Percentiles rank a stretch among this genome's conserved stretches.
Conservation (phyloP, 2,888 invertebrate genomes). For the Proisotoma minuta region DNA sequence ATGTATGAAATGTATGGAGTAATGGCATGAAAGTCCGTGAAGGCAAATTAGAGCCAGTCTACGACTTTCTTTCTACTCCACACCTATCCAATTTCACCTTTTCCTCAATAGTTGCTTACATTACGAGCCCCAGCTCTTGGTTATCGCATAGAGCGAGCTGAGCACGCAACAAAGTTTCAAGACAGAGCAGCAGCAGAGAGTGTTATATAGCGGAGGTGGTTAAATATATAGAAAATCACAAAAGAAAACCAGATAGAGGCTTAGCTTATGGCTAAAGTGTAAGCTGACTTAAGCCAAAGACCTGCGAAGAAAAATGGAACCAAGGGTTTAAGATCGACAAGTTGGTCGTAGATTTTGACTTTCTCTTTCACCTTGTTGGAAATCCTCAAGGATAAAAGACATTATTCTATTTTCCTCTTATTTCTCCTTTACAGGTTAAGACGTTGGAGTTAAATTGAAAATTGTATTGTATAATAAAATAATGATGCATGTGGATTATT, state of each 20-base stretch:
- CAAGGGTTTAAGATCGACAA: conserved; percentile 17
- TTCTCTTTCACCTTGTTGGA: conserved; percentile 14
- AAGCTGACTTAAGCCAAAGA: conserved; percentile 15
- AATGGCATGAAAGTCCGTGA: conserved; percentile 17
- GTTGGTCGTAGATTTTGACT: conserved; percentile 14
- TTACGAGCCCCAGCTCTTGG: neutral
- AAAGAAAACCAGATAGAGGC: conserved; percentile 13
- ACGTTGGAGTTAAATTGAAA: no score
- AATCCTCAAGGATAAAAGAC: conserved; percentile 16
- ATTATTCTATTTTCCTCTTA: no score
- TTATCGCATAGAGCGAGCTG: neutral
- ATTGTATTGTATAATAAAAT: no score
- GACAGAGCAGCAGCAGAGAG: neutral
- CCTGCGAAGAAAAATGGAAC: conserved; percentile 18
- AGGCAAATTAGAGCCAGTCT: conserved; percentile 14
- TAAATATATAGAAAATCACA: conserved; percentile 16
- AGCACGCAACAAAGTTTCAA: neutral
- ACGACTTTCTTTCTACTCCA: neutral
- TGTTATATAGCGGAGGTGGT: neutral
- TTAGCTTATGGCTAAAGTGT: conserved; percentile 16
- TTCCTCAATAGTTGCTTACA: conserved; percentile 1
- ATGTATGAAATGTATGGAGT: neutral
- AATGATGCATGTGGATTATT: no score
- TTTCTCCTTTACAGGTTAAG: no score
- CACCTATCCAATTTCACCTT: conserved; percentile 2